Evolutionary conservation across 37 sponge, comb jelly and placozoan genomes (phyloP).

Genomic region (Bolinopsis microptera): DNA sequence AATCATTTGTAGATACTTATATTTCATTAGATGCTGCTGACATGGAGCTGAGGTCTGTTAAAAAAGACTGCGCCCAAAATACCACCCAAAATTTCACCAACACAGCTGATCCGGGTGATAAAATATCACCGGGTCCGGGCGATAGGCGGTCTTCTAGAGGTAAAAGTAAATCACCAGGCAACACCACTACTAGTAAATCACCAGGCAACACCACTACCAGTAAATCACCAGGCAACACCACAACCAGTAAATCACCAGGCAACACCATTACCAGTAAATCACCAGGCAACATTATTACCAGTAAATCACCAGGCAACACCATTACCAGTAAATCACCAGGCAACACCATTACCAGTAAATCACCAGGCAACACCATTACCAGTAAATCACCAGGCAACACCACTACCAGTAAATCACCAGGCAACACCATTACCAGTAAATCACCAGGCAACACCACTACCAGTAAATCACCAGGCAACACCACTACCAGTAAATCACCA

Average conservation of each 20-base stretch:
- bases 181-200: neutral
- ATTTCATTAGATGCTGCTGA: neutral
- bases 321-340: too few species aligned
- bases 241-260: neutral
- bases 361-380: too few species aligned
- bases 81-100: neutral
- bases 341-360: too few species aligned
- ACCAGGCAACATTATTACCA: too few species aligned
- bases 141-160: neutral
- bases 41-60: neutral
- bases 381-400: too few species aligned
- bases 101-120: neutral
- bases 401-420: too few species aligned
- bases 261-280: too few species aligned
- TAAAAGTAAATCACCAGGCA: neutral
- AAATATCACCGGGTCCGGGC: neutral
- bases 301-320: too few species aligned
- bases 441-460: too few species aligned
- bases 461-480: too few species aligned
- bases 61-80: neutral
- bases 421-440: too few species aligned
- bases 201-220: neutral
- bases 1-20: neutral
- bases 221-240: neutral
- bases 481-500: too few species aligned